Evolutionary conservation across 2,888 invertebrate species (phyloP).

Genomic region (Leucozona laternaria): DNA sequence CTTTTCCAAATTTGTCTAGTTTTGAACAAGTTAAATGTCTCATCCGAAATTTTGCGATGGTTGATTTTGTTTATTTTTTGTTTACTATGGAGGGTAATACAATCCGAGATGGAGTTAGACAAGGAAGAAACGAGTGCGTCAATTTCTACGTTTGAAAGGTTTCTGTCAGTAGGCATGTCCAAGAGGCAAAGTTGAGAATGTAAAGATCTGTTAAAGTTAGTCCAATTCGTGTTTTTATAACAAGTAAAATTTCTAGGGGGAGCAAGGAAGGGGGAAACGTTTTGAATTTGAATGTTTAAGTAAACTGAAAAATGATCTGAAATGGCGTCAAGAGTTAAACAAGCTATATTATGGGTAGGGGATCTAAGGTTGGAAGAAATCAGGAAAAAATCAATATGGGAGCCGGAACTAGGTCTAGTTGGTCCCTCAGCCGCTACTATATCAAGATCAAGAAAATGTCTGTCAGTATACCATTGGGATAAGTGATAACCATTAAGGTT

Average conservation of each 20-base stretch:
- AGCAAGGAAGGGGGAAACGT: not conserved
- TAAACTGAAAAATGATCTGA: not conserved
- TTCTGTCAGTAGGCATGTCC: not conserved
- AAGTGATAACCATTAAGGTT: too few species aligned
- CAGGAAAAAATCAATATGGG: not conserved
- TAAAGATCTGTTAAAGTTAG: not conserved
- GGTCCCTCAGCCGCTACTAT: not conserved
- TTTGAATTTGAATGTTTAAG: not conserved
- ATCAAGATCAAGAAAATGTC: not conserved
- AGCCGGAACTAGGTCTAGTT: not conserved
- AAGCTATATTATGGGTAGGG: too few species aligned
- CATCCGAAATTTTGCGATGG: not conserved
- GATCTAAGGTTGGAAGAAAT: too few species aligned
- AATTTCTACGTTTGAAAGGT: not conserved
- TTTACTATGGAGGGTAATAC: not conserved
- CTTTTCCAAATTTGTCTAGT: not conserved
- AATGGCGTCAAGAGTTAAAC: not conserved
- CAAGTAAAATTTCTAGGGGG: not conserved
- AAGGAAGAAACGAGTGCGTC: not conserved
- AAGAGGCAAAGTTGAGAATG: not conserved
- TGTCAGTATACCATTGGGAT: not conserved
- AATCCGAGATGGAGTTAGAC: not conserved
- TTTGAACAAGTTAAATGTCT: not conserved
- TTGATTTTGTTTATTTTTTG: not conserved
- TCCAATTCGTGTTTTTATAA: not conserved